These are phyloP conservation scores for Climacteris rufus DNA, from an alignment of 2,113 vertebrate species.

Conservation along the genomic window DNA sequence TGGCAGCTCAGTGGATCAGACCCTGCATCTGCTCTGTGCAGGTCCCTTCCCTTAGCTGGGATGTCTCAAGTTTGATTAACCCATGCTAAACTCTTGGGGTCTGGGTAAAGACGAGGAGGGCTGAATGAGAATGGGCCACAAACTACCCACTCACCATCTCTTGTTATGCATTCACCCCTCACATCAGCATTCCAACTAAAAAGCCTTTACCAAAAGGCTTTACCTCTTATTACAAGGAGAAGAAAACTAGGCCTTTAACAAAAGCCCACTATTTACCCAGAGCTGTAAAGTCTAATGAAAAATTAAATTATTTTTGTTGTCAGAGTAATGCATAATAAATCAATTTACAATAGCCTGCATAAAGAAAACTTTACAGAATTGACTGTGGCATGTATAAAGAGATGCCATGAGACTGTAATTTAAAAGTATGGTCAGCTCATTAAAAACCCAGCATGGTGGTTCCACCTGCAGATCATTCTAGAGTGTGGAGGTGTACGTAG, in stretches of 20 bases:
- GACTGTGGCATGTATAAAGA: neutral
- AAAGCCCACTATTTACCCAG: neutral
- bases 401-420: neutral
- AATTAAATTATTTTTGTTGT: slow-evolving; percentile 20
- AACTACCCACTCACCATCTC: neutral
- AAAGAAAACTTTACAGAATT: neutral
- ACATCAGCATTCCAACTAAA: neutral
- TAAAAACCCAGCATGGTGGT: neutral
- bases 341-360: neutral
- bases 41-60: neutral
- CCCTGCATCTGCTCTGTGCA: neutral
- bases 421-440: slow-evolving; percentile 4
- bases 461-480: neutral
- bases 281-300: neutral
- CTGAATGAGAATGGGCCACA: neutral
- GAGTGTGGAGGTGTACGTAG: no score
- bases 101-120: neutral
- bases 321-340: neutral
- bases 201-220: neutral
- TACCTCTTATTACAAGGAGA: neutral
- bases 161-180: neutral
- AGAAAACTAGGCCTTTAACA: neutral
- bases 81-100: neutral
- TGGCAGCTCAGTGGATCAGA: neutral
- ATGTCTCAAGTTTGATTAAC: neutral